phyloP scores from a whole-genome alignment of 2,113 vertebrate species.

The Tetrax tetrax region DNA sequence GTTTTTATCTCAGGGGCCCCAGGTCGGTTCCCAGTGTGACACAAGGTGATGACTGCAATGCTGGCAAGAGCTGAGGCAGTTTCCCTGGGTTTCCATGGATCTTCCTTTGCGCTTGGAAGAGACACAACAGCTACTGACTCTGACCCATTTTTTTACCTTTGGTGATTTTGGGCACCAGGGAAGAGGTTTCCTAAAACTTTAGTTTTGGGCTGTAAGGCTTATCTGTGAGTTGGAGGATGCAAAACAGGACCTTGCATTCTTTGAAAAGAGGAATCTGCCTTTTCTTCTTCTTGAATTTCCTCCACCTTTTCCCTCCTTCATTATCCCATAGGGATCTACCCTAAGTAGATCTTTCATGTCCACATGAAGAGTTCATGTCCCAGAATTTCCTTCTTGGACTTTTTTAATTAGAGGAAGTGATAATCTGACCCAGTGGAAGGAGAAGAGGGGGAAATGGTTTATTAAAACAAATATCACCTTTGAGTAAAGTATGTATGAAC shows the following conservation, averaged over 20 bases:
- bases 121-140: neutral
- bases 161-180: neutral
- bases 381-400: constrained; percentile 36
- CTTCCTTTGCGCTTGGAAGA: neutral
- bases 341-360: constrained; percentile 17
- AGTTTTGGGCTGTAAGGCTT: neutral
- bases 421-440: constrained; percentile 8
- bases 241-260: neutral
- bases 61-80: neutral
- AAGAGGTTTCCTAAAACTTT: neutral
- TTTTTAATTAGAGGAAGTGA: constrained; percentile 33
- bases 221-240: neutral
- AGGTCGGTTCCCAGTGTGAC: neutral
- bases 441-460: neutral
- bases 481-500: neutral
- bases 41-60: neutral
- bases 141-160: neutral
- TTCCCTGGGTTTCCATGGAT: neutral
- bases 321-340: neutral
- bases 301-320: neutral
- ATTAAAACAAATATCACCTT: neutral
- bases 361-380: constrained; percentile 17
- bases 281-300: neutral
- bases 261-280: neutral
- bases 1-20: constrained; percentile 18